A percentile compares a stretch with the other conserved stretches of the same genome.
phyloP scores from a whole-genome alignment of 2,888 invertebrate species.

The Diadromus collaris region DNA sequence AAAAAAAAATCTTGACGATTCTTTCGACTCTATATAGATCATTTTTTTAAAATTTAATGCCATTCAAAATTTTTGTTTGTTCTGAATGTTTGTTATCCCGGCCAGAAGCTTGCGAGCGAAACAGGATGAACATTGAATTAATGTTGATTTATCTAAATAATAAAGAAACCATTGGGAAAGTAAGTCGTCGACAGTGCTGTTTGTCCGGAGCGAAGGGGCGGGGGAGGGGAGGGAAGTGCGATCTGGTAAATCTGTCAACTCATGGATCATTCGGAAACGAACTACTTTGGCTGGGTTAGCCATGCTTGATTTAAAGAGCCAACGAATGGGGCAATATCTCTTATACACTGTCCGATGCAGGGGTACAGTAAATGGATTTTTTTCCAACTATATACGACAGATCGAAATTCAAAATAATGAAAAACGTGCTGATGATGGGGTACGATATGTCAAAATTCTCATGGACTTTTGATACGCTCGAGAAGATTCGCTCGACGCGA shows the following conservation, averaged over 20 bases:
- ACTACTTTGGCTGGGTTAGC: slow-evolving; percentile 12
- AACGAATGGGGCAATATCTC: background rate
- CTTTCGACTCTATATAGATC: slow-evolving; percentile 3
- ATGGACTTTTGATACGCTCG: background rate
- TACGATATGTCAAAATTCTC: background rate
- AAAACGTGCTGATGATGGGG: slow-evolving; percentile 4
- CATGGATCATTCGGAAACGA: background rate
- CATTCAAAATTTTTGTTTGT: no score
- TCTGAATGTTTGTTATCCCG: background rate
- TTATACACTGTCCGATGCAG: slow-evolving; percentile 1
- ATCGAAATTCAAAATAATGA: slow-evolving; percentile 10
- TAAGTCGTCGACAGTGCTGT: slow-evolving; percentile 41
- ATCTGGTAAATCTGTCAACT: background rate
- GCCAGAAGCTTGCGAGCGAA: slow-evolving; percentile 28
- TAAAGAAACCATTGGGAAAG: background rate
- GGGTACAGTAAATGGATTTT: background rate
- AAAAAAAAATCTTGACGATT: slow-evolving; percentile 39
- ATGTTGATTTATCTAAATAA: background rate
- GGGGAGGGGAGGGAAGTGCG: background rate
- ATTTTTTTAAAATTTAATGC: slow-evolving; percentile 12
- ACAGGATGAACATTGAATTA: background rate
- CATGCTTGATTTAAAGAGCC: slow-evolving; percentile 23
- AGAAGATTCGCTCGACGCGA: background rate
- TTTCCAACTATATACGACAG: background rate
- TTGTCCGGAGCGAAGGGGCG: slow-evolving; percentile 10